These are phyloP conservation scores for Valencia hispanica DNA, from an alignment of 2,797 vertebrate genomes.

Conservation along the genomic window DNA sequence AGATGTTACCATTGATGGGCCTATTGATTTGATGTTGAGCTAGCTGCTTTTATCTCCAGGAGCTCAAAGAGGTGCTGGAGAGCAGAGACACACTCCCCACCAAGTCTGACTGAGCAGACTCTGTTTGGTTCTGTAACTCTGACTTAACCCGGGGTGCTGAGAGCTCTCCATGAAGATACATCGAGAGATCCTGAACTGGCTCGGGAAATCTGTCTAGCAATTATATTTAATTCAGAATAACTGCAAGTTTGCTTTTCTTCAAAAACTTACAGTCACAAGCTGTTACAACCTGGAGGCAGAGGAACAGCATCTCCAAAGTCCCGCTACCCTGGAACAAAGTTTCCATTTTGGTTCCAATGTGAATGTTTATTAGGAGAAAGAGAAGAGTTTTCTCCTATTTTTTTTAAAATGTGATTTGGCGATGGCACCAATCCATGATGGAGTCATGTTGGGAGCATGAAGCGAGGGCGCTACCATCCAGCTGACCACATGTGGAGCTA, in stretches of 20 bases:
- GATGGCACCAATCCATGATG: constrained; percentile 28
- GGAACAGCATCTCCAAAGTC: neutral
- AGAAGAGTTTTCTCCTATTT: constrained; percentile 8
- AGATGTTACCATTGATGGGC: constrained; percentile 82
- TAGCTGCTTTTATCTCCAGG: constrained; percentile 82
- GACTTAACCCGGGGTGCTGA: constrained; percentile 1
- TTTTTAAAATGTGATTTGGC: constrained; percentile 25
- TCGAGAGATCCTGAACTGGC: constrained; percentile 5
- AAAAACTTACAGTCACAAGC: constrained; percentile 6
- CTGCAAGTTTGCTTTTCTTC: constrained; percentile 1
- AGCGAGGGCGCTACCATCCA: constrained; percentile 68
- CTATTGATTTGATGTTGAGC: constrained; percentile 83
- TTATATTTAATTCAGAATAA: neutral
- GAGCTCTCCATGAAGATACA: neutral
- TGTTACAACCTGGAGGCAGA: neutral
- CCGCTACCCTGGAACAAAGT: neutral
- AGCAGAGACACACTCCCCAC: constrained; percentile 47
- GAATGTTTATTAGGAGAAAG: neutral
- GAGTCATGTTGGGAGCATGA: constrained; percentile 55
- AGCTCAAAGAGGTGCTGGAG: constrained; percentile 73
- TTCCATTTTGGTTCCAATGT: neutral
- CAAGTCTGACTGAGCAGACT: constrained; percentile 38
- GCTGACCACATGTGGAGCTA: constrained; percentile 67
- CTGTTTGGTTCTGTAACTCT: constrained; percentile 1
- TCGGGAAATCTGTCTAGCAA: constrained; percentile 5